These are phyloP conservation scores for Cryptophagus acutangulus DNA, from an alignment of 2,888 invertebrate species.

Conservation along the genomic window DNA sequence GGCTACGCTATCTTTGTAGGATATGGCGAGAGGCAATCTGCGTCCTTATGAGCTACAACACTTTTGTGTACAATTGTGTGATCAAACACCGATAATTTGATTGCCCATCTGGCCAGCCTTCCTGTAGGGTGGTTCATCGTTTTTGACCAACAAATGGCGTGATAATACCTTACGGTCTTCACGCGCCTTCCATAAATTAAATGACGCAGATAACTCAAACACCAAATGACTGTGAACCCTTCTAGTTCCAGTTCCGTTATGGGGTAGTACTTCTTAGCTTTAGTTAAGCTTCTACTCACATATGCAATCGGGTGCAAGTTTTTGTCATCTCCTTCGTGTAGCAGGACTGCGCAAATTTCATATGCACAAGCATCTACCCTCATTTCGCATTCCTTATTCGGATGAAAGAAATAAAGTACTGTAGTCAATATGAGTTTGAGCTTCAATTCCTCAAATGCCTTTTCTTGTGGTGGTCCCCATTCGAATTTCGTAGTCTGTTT, in stretches of 20 bases:
- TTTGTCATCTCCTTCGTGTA: slow-evolving; percentile 14
- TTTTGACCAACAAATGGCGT: slow-evolving; percentile 14
- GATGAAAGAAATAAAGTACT: slow-evolving; percentile 12
- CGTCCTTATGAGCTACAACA: slow-evolving; percentile 13
- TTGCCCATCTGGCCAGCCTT: slow-evolving; percentile 13
- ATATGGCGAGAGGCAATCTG: slow-evolving; percentile 19
- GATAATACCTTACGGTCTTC: slow-evolving; percentile 12
- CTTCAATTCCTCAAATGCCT: slow-evolving; percentile 15
- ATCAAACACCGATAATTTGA: slow-evolving; percentile 13
- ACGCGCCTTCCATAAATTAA: slow-evolving; percentile 9
- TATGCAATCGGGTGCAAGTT: slow-evolving; percentile 24
- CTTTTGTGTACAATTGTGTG: slow-evolving; percentile 13
- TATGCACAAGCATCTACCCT: slow-evolving; percentile 12
- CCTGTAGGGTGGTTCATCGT: slow-evolving; percentile 13
- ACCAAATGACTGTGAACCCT: slow-evolving; percentile 7
- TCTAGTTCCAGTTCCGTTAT: slow-evolving; percentile 17
- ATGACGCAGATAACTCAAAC: slow-evolving; percentile 7
- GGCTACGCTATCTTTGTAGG: too few relatives aligned
- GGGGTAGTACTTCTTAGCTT: slow-evolving; percentile 16
- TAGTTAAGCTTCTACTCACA: slow-evolving; percentile 18
- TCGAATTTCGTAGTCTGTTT: slow-evolving; percentile 12
- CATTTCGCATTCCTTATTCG: slow-evolving; percentile 13
- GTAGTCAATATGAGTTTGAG: slow-evolving; percentile 11
- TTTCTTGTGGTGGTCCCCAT: slow-evolving; percentile 6
- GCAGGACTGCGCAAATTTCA: slow-evolving; percentile 14